phyloP scores from a whole-genome alignment of 2,888 invertebrate genomes.

The Pammene aurita region DNA sequence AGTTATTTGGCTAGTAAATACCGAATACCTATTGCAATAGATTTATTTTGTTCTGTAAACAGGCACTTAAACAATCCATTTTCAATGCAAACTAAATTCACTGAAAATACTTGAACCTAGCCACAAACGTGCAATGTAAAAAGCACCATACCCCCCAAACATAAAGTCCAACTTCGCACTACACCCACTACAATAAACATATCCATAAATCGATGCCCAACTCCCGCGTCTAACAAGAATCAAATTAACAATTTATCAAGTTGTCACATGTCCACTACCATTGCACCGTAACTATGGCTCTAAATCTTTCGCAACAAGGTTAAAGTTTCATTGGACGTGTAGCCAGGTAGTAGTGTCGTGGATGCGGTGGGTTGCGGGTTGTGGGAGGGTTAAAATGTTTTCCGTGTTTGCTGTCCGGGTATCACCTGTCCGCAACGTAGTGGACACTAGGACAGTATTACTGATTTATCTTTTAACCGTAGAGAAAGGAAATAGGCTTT shows the following conservation, averaged over 20 bases:
- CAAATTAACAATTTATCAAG: slow-evolving; percentile 41
- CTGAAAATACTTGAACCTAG: neutral
- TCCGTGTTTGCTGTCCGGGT: slow-evolving; percentile 59
- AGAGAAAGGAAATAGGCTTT: neutral
- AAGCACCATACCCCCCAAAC: neutral
- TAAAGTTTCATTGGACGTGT: neutral
- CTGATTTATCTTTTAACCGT: neutral
- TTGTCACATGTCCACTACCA: slow-evolving; percentile 18
- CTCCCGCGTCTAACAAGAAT: slow-evolving; percentile 39
- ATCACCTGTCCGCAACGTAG: slow-evolving; percentile 42
- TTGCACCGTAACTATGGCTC: neutral
- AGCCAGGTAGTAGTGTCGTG: slow-evolving; percentile 23
- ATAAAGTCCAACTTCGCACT: slow-evolving; percentile 9
- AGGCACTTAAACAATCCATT: neutral
- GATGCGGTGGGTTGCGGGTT: slow-evolving; percentile 28
- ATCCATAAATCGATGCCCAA: slow-evolving; percentile 37
- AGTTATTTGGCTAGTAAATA: too few species aligned
- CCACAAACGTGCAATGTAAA: neutral
- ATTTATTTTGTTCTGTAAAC: too few species aligned
- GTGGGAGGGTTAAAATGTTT: slow-evolving; percentile 72
- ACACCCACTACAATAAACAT: slow-evolving; percentile 8
- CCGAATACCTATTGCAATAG: too few species aligned
- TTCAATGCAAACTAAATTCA: neutral
- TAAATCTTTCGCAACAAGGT: neutral
- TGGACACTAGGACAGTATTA: slow-evolving; percentile 22